These are phyloP conservation scores for Rhinolophus ferrumequinum DNA, from an alignment of 2,113 vertebrate genomes.

Conservation along the genomic window DNA sequence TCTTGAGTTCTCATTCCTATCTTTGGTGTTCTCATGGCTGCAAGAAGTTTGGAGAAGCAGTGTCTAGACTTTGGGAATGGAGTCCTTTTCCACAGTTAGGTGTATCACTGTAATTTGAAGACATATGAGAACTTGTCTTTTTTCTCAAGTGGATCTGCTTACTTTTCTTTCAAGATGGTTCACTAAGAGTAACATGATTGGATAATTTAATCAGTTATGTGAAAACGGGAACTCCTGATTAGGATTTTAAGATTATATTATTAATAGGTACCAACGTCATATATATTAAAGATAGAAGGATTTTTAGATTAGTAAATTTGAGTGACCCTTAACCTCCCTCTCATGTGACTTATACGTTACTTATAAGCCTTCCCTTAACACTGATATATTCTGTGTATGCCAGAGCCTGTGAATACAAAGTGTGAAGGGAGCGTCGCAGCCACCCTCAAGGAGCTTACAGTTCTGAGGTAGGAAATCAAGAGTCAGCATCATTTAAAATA, in stretches of 20 bases:
- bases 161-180: background rate
- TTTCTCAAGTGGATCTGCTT: background rate
- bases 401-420: background rate
- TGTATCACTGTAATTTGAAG: background rate
- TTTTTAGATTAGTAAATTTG: constrained; percentile 17
- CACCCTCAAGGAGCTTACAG: background rate
- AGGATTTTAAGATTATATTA: background rate
- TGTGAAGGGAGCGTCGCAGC: background rate
- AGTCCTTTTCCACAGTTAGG: constrained; percentile 40
- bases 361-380: background rate
- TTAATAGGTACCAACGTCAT: background rate
- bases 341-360: background rate
- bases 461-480: background rate
- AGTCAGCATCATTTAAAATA: background rate
- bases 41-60: constrained; percentile 32
- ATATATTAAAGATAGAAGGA: background rate
- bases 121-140: background rate
- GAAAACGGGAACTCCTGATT: background rate
- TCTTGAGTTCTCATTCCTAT: background rate
- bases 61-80: background rate
- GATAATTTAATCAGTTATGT: background rate
- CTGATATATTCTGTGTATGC: background rate
- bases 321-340: background rate
- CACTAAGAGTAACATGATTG: background rate
- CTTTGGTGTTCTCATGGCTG: constrained; percentile 1